Conservation (phyloP, 2,113 vertebrate species). For the Danio rerio region GRCz12tu NC_133183.1:31277501-31278000, state of each 20-base stretch:
- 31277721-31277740: slow-evolving; percentile 17
- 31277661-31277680: slow-evolving; percentile 40
- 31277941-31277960: background rate
- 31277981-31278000: background rate
- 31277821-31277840: background rate
- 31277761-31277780: too few species aligned
- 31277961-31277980: background rate
- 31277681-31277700: slow-evolving; percentile 25
- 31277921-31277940: background rate
- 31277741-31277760: too few species aligned
- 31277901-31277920: background rate
- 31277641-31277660: slow-evolving; percentile 56
- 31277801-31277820: background rate
- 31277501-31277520: background rate
- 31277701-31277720: slow-evolving; percentile 46
- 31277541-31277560: slow-evolving; percentile 43
- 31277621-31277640: background rate
- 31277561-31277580: slow-evolving; percentile 36
- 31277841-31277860: too few species aligned
- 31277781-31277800: background rate
- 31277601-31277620: background rate
- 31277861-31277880: too few species aligned
- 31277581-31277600: slow-evolving; percentile 38
- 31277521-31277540: slow-evolving; percentile 53
- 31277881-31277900: too few species aligned